Conservation (phyloP, 2,888 invertebrate species). For the Timema podura region DNA sequence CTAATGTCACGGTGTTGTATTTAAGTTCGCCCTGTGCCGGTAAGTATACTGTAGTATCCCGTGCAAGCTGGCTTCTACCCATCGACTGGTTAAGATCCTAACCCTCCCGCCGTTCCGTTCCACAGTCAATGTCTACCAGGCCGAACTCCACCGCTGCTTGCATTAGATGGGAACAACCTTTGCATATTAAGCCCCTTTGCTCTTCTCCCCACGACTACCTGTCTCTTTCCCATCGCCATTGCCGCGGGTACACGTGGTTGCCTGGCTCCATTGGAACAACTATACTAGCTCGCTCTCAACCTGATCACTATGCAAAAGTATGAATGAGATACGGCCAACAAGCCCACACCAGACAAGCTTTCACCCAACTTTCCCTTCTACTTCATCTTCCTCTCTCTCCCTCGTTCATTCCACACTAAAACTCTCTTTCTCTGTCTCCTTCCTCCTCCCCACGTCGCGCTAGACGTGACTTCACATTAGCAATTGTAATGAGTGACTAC, state of each 20-base stretch:
- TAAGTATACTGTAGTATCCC: too few relatives aligned
- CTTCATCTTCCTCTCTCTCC: constrained; percentile 17
- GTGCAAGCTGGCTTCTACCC: too few relatives aligned
- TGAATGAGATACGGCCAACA: constrained; percentile 51
- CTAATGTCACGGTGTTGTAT: too few relatives aligned
- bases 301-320: constrained; percentile 51
- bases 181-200: constrained; percentile 27
- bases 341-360: background rate
- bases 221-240: constrained; percentile 21
- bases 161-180: constrained; percentile 21
- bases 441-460: constrained; percentile 18
- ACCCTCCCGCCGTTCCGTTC: background rate
- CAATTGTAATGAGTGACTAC: constrained; percentile 33
- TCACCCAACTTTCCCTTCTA: constrained; percentile 30
- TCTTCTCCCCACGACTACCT: constrained; percentile 11
- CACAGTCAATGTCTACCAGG: constrained; percentile 9
- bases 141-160: constrained; percentile 5
- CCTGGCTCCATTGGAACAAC: background rate
- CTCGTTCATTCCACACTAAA: background rate
- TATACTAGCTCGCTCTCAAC: constrained; percentile 19
- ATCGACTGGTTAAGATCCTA: too few relatives aligned
- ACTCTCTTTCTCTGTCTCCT: background rate
- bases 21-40: too few relatives aligned
- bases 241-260: constrained; percentile 12
- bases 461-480: constrained; percentile 28